Evolutionary conservation across 30 jellyfish, hydroid and myxozoan species (phyloP), one percentile per base, ranked within the genome.

Genomic region (Hydractinia echinata): DNA sequence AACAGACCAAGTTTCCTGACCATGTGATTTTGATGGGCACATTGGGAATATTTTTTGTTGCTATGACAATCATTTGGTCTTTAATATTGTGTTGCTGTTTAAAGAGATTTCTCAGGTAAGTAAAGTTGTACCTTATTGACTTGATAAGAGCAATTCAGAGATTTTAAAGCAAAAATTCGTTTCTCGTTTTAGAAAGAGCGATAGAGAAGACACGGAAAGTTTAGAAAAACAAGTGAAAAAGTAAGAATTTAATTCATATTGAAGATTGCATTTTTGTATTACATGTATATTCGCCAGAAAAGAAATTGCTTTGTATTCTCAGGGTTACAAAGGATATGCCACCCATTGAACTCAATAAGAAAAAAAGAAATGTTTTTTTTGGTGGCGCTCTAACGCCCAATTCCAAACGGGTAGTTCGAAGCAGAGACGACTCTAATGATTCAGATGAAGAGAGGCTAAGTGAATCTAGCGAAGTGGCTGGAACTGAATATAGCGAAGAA

Each of bases 271-370:
- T 11, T 11, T 58, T 16, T 11, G 69, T 58, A 58, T 58, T 58
- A 58, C 18, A 58, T 16, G 15, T 11, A 11, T 11, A 1, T 2
- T 0, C 69, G 3, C 3, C 1, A 11, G 3, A 58, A 11, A 58
- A 11, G 2, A 30, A 1, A 30, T 11, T 58, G 69, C 18, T 6
- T 64, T 6, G 19, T n/a, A 62, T 62, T 5, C 39, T 64, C 7
- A 64, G 74, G 74, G 74, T 64, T 7, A 64, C 74, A 64, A 13
- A 64, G 7, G 74, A 13, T 64, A 64, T 64, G 74, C 74, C 74
- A 2, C 74, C 74, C 39, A 64, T 64, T 64, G 39, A 64, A 64
- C 74, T 44, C 19, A 64, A 64, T 13, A 64, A 64, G 39, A n/a
- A 11, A 11, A 13, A 58, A 58, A 58, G 51, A 64, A 30, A 30